Conservation (phyloP, 2,888 invertebrate species). For the Lottia scabra region DNA sequence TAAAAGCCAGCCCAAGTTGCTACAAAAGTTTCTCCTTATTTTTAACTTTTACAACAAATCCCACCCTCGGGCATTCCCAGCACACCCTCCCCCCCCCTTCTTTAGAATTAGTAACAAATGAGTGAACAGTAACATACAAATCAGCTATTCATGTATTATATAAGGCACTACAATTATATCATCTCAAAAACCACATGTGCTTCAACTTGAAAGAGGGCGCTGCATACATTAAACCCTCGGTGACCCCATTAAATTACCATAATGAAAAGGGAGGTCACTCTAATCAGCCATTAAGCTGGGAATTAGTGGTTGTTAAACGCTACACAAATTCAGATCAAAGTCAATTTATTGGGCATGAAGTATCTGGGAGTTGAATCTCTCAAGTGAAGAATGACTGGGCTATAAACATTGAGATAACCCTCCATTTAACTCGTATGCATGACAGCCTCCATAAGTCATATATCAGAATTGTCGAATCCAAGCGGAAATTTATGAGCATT, state of each 20-base stretch:
- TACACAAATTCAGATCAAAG: constrained; percentile 3
- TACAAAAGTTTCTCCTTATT: too few relatives aligned
- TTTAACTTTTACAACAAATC: too few relatives aligned
- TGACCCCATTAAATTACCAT: constrained; percentile 6
- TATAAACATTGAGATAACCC: neutral
- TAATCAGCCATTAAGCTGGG: constrained; percentile 7
- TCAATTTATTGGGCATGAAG: neutral
- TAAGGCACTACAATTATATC: neutral
- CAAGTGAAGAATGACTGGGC: neutral
- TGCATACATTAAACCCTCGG: neutral
- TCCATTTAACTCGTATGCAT: neutral
- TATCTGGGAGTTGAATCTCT: neutral
- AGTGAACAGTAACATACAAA: neutral
- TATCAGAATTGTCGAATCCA: neutral
- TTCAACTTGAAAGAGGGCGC: neutral
- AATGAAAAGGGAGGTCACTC: constrained; percentile 4
- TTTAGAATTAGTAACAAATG: too few relatives aligned
- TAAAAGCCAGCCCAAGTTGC: too few relatives aligned
- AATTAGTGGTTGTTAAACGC: constrained; percentile 4
- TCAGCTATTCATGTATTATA: neutral
- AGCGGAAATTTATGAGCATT: constrained; percentile 4
- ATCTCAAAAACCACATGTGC: neutral
- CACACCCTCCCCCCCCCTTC: too few relatives aligned
- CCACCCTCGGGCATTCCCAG: too few relatives aligned
- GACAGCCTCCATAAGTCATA: constrained; percentile 3